Conservation (phyloP, 2,113 vertebrate species). For the Mixornis gularis region DNA sequence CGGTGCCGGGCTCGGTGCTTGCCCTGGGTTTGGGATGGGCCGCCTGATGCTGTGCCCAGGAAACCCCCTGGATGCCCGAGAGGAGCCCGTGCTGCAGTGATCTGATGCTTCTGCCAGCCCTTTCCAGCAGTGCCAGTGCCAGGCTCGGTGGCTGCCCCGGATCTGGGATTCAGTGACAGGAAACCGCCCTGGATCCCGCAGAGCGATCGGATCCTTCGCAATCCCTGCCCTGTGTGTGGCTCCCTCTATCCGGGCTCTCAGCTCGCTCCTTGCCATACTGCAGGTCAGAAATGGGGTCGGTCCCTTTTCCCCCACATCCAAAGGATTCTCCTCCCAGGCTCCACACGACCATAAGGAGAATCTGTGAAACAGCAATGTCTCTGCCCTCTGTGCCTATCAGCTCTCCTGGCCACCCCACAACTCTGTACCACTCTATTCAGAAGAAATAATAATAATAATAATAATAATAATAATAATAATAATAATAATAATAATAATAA, state of each 20-base stretch:
- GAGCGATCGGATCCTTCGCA: rapidly evolving
- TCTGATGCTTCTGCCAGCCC: neutral
- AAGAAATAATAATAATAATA: neutral
- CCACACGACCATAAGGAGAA: neutral
- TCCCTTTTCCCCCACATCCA: neutral
- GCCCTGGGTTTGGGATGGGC: neutral
- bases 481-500: too few species aligned
- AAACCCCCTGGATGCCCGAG: rapidly evolving
- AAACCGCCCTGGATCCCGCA: rapidly evolving
- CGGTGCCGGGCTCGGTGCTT: neutral
- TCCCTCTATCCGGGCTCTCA: neutral
- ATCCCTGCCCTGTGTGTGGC: rapidly evolving
- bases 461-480: too few species aligned
- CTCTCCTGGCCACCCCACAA: neutral
- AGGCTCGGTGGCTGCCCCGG: rapidly evolving
- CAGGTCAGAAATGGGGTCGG: rapidly evolving
- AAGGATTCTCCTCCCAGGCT: neutral
- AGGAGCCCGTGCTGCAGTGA: rapidly evolving
- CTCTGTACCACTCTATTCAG: neutral
- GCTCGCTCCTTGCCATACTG: rapidly evolving
- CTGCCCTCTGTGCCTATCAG: neutral
- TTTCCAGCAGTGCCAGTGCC: neutral
- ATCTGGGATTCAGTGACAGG: neutral
- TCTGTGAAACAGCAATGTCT: neutral
- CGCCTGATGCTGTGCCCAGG: rapidly evolving